phyloP scores from a whole-genome alignment of 2,113 vertebrate genomes.

The Gobius niger region DNA sequence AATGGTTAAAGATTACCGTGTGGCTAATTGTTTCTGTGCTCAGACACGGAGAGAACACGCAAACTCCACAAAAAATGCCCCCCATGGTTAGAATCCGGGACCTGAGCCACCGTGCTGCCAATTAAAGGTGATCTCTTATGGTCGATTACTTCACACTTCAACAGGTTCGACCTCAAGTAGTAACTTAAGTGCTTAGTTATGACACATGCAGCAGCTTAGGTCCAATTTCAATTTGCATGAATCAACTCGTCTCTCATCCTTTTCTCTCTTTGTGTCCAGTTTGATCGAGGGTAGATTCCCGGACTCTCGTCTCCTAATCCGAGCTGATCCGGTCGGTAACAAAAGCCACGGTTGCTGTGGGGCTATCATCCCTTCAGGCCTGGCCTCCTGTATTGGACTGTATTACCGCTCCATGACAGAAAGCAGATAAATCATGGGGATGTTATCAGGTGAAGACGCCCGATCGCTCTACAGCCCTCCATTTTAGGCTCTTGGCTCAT shows the following conservation, averaged over 20 bases:
- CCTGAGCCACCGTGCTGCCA: no score
- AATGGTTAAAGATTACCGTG: no score
- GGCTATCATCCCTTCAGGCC: constrained; percentile 29
- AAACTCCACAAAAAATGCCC: no score
- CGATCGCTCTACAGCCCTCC: constrained; percentile 15
- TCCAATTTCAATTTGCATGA: not conserved
- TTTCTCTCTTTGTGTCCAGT: not conserved
- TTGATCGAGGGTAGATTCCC: not conserved
- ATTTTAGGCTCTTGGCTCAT: constrained; percentile 47
- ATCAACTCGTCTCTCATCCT: not conserved
- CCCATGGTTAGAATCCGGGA: no score
- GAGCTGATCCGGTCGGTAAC: constrained; percentile 40
- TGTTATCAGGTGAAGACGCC: constrained; percentile 64
- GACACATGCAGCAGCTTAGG: not conserved
- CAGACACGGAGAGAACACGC: no score
- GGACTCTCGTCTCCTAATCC: constrained; percentile 35
- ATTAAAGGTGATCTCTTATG: no score
- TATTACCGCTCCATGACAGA: constrained; percentile 61
- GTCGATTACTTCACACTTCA: no score
- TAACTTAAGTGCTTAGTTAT: not conserved
- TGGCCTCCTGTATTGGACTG: constrained; percentile 29
- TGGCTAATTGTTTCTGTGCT: no score
- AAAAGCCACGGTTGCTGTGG: constrained; percentile 38
- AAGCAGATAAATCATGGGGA: constrained; percentile 61
- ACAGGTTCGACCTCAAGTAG: no score